Conservation (phyloP, 2,797 vertebrate genomes). For the Mallotus villosus region DNA sequence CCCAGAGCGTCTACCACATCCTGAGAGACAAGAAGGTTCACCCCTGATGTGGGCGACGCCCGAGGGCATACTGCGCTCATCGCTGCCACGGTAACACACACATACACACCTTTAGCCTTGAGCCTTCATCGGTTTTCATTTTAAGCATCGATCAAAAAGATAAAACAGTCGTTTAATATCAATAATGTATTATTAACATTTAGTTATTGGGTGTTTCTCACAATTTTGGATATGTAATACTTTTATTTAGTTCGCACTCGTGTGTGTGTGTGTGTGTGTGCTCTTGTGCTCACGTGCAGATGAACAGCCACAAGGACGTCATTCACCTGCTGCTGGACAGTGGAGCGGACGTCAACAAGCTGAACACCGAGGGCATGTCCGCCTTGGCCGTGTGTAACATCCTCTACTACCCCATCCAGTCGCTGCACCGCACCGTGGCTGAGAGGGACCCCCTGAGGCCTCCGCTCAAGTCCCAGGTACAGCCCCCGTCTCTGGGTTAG, state of each 20-base stretch:
- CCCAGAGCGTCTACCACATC: constrained; percentile 55
- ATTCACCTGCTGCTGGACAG: constrained; percentile 81
- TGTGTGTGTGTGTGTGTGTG: not conserved
- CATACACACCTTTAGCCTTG: not conserved
- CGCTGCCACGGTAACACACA: constrained; percentile 77
- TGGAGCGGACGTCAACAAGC: constrained; percentile 82
- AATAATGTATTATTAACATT: not conserved
- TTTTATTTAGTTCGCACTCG: no score
- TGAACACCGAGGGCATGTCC: constrained; percentile 80
- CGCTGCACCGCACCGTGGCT: constrained; percentile 62
- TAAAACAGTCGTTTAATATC: not conserved
- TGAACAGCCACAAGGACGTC: constrained; percentile 72
- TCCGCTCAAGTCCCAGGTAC: constrained; percentile 40
- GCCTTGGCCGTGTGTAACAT: constrained; percentile 78
- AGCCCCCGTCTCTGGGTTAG: no score
- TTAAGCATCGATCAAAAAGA: not conserved
- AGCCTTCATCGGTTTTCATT: not conserved
- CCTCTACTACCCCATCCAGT: constrained; percentile 76
- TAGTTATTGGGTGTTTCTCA: not conserved
- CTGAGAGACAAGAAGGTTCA: constrained; percentile 66
- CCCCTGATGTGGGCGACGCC: constrained; percentile 79
- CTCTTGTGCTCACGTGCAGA: constrained; percentile 59
- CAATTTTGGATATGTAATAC: not conserved
- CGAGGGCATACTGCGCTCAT: constrained; percentile 79
- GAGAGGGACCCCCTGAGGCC: constrained; percentile 48